A percentile compares a stretch with the other conserved stretches of the same genome.
Conservation (phyloP, 2,888 invertebrate genomes). For the Drosophila fulvimacula region DNA sequence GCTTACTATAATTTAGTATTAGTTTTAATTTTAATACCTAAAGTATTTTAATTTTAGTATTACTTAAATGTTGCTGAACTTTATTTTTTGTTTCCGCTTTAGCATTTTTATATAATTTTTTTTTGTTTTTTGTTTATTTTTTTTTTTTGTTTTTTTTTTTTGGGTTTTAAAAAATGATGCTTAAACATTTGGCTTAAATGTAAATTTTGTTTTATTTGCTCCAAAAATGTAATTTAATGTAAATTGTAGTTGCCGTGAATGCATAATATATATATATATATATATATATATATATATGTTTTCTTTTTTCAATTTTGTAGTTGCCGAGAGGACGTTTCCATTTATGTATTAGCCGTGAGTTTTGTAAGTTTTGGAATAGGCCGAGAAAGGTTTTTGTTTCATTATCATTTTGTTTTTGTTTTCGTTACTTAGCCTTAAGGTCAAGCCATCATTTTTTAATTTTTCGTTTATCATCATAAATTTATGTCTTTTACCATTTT, state of each 20-base stretch:
- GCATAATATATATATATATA: constrained; percentile 24
- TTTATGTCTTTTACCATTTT: constrained; percentile 23
- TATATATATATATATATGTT: background rate
- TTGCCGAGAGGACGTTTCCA: constrained; percentile 64
- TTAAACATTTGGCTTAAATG: constrained; percentile 78
- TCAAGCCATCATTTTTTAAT: constrained; percentile 54
- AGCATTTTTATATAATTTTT: constrained; percentile 33
- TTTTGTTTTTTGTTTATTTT: constrained; percentile 25
- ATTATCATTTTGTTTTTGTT: constrained; percentile 10
- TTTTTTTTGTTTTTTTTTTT: constrained; percentile 18
- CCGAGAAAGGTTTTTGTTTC: constrained; percentile 54
- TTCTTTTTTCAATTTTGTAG: constrained; percentile 43
- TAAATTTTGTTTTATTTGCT: constrained; percentile 69
- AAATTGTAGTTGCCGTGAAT: constrained; percentile 69
- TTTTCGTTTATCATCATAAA: constrained; percentile 37
- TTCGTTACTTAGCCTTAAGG: constrained; percentile 41
- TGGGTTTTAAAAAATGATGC: constrained; percentile 79
- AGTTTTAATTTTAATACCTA: constrained; percentile 71
- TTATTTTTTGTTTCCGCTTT: constrained; percentile 31
- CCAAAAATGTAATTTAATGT: constrained; percentile 79
- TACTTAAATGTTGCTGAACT: constrained; percentile 56
- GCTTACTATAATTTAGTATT: constrained; percentile 64
- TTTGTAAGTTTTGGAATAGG: constrained; percentile 53
- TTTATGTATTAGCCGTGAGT: constrained; percentile 57
- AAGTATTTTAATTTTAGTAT: constrained; percentile 69